Base-by-base conservation (phyloP, 2,797 vertebrate species). In the Pachyuromys duprasi region DNA sequence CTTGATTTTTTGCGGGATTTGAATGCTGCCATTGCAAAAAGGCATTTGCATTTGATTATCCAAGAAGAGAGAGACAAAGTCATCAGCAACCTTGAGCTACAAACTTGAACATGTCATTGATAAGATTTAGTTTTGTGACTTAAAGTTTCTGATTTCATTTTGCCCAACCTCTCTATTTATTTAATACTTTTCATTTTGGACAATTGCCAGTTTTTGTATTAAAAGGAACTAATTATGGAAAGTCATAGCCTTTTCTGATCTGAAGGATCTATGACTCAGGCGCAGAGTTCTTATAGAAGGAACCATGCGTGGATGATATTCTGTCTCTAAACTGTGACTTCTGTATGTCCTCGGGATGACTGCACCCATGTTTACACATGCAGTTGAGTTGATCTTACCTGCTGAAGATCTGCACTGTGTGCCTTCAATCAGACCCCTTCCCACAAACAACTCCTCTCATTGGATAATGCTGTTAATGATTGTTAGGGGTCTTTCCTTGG, bases 1-100 rank as follows among this genome's bases (percentile, higher is more conserved):
- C 98, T 98, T 63, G 98, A 99, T 78, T 99, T 99, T 96, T 97
- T 99, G 1, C 99, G 98, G 98, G 98, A 98, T 97, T 98, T 99
- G 97, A 99, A 99, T 97, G 98, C 98, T 20, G 98, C 99, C 95
- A 98, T 99, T 90, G 98, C 99, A 18, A 99, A 98, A 96, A 99
- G 99, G 78, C 99, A 98, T 87, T 98, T 99, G 78, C 99, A 99
- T 98, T 96, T 99, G 95, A 99, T 99, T 45, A 98, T 99, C 97
- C 99, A 99, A 89, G 95, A 94, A 60, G 98, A 98, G 95, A 97
- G 97, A 95, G 96, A 98, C 91, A 96, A 95, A 89, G 80, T 86
- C 49, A 39, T n/a, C 45, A 12, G 70, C 20, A 60, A 36, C 89
- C 9, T 94, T 95, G 62, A 94, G 12, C 92, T 97, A 70, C 55